Evolutionary conservation across 1,140 invertebrate genomes (phyloP), one percentile per base, ranked within the genome.

Genomic region (Saccostrea cuccullata): DNA sequence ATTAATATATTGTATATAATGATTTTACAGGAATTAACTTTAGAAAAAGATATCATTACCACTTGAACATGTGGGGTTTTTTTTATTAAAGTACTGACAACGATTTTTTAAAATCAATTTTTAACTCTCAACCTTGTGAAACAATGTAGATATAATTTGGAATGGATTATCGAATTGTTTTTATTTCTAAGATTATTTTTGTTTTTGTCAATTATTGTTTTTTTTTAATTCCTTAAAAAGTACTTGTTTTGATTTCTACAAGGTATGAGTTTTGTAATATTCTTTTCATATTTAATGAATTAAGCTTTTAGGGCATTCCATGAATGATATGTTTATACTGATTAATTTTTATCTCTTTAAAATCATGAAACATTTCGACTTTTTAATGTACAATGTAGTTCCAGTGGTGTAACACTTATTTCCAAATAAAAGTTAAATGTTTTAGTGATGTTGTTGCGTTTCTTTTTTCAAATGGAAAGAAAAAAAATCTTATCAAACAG

Each of bases 271-370:
- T 77, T 15, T 77, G 8, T 77, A 64, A 77, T 26, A 77, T 15
- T 77, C 26, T 60, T 64, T 64, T 64, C 58, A 64, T 64, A 64
- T 17, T 64, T 64, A 20, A 64, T n/a, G 4, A 30, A 73, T 15
- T 13, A 77, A 77, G 70, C 26, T 77, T 64, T 77, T 77, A 30
- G 70, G 70, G 70, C 70, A 77, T 77, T 77, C 70, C 70, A 77
- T 73, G 15, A 77, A 77, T 77, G 26, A 36, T 26, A 36, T 47
- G 23, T 77, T 30, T 15, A 15, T 36, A 36, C 36, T 36, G 1
- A 13, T 36, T 77, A 26, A 36, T 36, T 36, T 36, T 36, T 30
- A 77, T 15, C 8, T 30, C 70, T 36, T 26, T n/a, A 67, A 20
- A 67, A 23, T 67, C n/a, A 8, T 67, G 23, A 67, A 23, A n/a